Evolutionary conservation across 2,797 vertebrate genomes (phyloP).

Genomic region (Antennarius maculatus): DNA sequence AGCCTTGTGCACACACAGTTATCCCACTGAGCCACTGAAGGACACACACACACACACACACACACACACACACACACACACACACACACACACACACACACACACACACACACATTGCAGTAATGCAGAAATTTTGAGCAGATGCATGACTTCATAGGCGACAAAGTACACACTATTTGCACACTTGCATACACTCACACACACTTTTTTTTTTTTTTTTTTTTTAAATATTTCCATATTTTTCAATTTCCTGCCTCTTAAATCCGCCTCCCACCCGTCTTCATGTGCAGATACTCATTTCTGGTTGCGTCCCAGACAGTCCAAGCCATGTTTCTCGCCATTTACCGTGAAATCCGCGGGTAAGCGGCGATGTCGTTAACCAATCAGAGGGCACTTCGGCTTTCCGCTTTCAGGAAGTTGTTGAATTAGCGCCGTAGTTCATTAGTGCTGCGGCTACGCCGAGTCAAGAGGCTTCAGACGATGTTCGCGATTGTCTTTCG

Average conservation of each 20-base stretch:
- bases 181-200: background rate
- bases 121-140: background rate
- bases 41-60: conserved; percentile 34
- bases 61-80: conserved; percentile 22
- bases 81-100: conserved; percentile 16
- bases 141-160: conserved; percentile 20
- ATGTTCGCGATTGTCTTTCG: conserved; percentile 26
- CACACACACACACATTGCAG: background rate
- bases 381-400: conserved; percentile 74
- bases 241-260: conserved; percentile 38
- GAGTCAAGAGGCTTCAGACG: conserved; percentile 5
- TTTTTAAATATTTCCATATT: conserved; percentile 7
- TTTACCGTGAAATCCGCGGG: conserved; percentile 38
- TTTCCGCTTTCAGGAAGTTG: conserved; percentile 68
- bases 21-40: conserved; percentile 53
- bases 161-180: conserved; percentile 2
- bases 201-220: too few relatives aligned
- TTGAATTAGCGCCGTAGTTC: conserved; percentile 70
- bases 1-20: conserved; percentile 66
- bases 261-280: conserved; percentile 45
- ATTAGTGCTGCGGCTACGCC: conserved; percentile 23
- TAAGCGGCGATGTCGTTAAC: conserved; percentile 46
- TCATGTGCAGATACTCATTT: conserved; percentile 36
- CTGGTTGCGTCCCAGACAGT: conserved; percentile 36
- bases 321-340: conserved; percentile 32